phyloP scores from a whole-genome alignment of 2,888 invertebrate species.

The Smittia aterrima region DNA sequence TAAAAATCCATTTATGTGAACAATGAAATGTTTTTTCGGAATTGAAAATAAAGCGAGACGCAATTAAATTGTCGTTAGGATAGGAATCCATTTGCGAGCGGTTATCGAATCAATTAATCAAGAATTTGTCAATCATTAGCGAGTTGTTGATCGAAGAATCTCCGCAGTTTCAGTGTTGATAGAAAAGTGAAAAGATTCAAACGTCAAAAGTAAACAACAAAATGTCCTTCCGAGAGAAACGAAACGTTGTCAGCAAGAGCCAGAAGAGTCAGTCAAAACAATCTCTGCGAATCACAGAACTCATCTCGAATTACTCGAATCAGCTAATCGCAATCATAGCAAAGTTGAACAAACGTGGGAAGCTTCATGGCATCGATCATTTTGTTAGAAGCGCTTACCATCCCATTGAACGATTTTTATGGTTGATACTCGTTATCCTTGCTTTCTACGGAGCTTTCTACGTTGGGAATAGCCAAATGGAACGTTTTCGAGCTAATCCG shows the following conservation, averaged over 20 bases:
- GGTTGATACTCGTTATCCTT: conserved; percentile 46
- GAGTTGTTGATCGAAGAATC: neutral
- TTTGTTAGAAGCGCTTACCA: neutral
- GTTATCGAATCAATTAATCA: neutral
- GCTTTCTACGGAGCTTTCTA: conserved; percentile 46
- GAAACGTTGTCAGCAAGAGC: neutral
- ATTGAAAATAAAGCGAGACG: neutral
- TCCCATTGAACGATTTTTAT: conserved; percentile 46
- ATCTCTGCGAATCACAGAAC: neutral
- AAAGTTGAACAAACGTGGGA: neutral
- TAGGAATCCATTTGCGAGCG: neutral
- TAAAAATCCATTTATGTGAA: neutral
- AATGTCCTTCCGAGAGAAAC: neutral
- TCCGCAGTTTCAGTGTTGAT: neutral
- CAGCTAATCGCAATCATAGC: neutral
- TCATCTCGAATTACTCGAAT: neutral
- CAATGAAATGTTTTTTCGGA: neutral
- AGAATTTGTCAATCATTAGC: neutral
- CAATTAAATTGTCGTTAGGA: neutral
- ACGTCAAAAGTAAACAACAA: neutral
- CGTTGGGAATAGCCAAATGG: conserved; percentile 47
- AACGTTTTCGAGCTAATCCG: conserved; percentile 49
- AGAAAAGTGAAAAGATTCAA: neutral
- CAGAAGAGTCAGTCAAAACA: no score
- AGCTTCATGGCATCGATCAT: conserved; percentile 11